A percentile compares a stretch with the other conserved stretches of the same genome.
Evolutionary conservation across 2,113 vertebrate species (phyloP).

Genomic region (Odontesthes bonariensis): DNA sequence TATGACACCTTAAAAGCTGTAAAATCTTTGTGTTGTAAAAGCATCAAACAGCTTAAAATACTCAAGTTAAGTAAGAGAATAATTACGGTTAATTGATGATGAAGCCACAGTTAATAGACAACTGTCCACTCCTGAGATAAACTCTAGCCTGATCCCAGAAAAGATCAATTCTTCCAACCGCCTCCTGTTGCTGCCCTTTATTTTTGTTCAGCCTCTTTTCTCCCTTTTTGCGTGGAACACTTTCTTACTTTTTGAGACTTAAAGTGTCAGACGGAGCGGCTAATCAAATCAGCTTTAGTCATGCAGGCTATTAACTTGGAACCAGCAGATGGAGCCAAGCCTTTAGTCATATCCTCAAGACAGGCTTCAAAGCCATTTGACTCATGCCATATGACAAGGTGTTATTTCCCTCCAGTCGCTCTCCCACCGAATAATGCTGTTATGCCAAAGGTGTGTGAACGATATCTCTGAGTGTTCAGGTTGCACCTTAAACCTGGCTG

Average conservation of each 20-base stretch:
- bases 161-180: too few species aligned
- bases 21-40: neutral
- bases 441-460: conserved; percentile 18
- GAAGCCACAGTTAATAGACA: too few species aligned
- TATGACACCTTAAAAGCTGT: neutral
- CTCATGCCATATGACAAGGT: conserved; percentile 58
- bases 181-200: neutral
- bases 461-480: neutral
- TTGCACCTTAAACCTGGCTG: conserved; percentile 13
- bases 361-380: conserved; percentile 61
- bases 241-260: conserved; percentile 47
- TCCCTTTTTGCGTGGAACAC: neutral
- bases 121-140: too few species aligned
- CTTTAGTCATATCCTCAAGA: conserved; percentile 65
- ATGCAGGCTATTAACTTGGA: conserved; percentile 58
- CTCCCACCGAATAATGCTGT: conserved; percentile 23
- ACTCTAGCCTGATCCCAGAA: too few species aligned
- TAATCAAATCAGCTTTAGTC: conserved; percentile 68
- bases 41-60: neutral
- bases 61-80: neutral
- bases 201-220: conserved; percentile 17
- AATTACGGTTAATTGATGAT: neutral
- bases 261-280: conserved; percentile 56
- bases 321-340: conserved; percentile 74
- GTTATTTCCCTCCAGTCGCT: conserved; percentile 46